A percentile compares a stretch with the other conserved stretches of the same genome.
These are phyloP conservation scores for Fopius arisanus DNA, from an alignment of 1,140 invertebrate species.

Conservation along the genomic window DNA sequence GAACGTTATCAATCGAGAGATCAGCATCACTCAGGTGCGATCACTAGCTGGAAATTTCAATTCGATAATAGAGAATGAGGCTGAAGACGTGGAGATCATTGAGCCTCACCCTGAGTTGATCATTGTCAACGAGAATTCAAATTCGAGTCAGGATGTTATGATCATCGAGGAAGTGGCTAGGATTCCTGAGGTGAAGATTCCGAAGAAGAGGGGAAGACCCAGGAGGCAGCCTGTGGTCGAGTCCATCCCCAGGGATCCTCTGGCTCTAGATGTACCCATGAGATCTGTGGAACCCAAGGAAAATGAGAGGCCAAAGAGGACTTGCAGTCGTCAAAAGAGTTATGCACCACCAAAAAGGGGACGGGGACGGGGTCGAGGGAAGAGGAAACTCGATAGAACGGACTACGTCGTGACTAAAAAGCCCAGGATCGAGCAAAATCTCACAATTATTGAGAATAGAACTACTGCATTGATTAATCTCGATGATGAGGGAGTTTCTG, in stretches of 20 bases:
- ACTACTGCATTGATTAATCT: conserved; percentile 19
- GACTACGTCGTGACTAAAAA: conserved; percentile 48
- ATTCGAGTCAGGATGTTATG: conserved; percentile 62
- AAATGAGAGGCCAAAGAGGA: conserved; percentile 59
- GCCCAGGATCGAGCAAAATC: conserved; percentile 48
- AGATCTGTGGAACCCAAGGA: conserved; percentile 43
- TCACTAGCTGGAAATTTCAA: conserved; percentile 50
- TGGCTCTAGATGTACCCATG: conserved; percentile 52
- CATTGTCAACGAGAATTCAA: conserved; percentile 63
- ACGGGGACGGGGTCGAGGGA: conserved; percentile 58
- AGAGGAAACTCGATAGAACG: conserved; percentile 54
- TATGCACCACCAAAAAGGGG: conserved; percentile 62
- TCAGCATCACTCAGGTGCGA: conserved; percentile 59
- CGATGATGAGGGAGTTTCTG: conserved; percentile 5
- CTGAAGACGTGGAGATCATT: conserved; percentile 56
- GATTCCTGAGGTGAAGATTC: conserved; percentile 49
- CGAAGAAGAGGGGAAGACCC: conserved; percentile 59
- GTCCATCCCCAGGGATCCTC: conserved; percentile 45
- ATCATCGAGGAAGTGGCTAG: conserved; percentile 60
- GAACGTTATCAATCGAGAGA: conserved; percentile 61
- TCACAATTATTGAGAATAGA: conserved; percentile 1
- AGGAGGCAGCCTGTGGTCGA: conserved; percentile 42
- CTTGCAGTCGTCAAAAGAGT: conserved; percentile 60
- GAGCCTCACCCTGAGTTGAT: conserved; percentile 60
- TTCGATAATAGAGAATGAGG: conserved; percentile 40